Evolutionary conservation across 1,140 invertebrate species (phyloP).

Genomic region (Dolichoris vasculosae): DNA sequence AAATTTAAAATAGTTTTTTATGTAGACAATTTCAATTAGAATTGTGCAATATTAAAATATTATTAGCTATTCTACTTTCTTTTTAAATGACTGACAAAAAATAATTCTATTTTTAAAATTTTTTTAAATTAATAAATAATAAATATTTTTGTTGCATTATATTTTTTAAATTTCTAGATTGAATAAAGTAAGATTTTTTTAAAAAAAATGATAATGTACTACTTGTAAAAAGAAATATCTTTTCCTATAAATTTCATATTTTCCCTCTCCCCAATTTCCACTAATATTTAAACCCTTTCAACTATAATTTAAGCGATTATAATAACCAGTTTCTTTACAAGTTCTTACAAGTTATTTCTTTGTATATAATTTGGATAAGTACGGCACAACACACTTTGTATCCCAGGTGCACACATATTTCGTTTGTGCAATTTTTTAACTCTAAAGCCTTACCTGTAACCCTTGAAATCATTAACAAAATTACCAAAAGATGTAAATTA

Average conservation of each 20-base stretch:
- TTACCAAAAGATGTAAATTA: not conserved
- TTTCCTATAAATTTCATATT: not conserved
- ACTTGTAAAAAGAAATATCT: not conserved
- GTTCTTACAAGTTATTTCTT: not conserved
- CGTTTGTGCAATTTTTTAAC: not conserved
- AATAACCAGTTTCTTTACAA: constrained; percentile 4
- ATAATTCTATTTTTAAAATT: no score
- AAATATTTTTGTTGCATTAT: no score
- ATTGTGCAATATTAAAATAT: no score
- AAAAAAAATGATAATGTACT: not conserved
- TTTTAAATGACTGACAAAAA: no score
- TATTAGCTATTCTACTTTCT: no score
- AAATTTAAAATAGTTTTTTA: no score
- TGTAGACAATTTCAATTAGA: no score
- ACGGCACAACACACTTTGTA: not conserved
- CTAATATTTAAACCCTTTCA: not conserved
- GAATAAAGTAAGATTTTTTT: no score
- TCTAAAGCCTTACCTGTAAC: not conserved
- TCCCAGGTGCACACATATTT: not conserved
- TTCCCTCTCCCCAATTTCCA: not conserved
- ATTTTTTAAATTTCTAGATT: no score
- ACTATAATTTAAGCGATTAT: not conserved
- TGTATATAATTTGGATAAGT: not conserved
- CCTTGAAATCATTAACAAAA: not conserved
- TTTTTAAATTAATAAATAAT: no score